Evolutionary conservation across 2,113 vertebrate genomes (phyloP).

Genomic region (human): GRCh38 chr20:8483501-8484000

Average conservation of each 20-base stretch:
- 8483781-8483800: neutral
- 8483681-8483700: neutral
- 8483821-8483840: slow-evolving; percentile 9
- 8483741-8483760: neutral
- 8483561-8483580: neutral
- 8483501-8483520: neutral
- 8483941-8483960: neutral
- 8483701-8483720: neutral
- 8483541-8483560: neutral
- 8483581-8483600: neutral
- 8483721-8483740: neutral
- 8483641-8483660: neutral
- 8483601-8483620: neutral
- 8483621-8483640: neutral
- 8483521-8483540: neutral
- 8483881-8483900: neutral
- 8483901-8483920: neutral
- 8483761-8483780: neutral
- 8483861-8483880: neutral
- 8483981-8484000: neutral
- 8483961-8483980: neutral
- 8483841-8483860: neutral
- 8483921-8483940: neutral
- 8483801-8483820: neutral
- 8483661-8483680: neutral